Percentiles rank a stretch among this genome's conserved stretches.
Conservation (phyloP, 2,888 invertebrate species). For the Eurois occulta region DNA sequence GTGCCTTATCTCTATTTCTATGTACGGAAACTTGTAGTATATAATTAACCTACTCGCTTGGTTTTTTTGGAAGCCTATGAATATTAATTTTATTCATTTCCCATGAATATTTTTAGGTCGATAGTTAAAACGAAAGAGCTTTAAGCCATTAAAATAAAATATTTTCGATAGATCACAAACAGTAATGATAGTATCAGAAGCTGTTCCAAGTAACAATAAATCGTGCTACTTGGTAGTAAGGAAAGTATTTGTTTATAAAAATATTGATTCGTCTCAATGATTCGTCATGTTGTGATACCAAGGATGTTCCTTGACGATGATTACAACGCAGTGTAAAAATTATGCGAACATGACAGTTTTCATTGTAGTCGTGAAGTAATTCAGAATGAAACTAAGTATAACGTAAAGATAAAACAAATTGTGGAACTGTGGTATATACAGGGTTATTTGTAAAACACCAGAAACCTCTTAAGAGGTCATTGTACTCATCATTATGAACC, state of each 20-base stretch:
- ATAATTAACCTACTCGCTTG: slow-evolving; percentile 25
- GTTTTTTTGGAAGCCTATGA: not conserved
- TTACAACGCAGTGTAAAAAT: not conserved
- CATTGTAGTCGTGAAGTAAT: not conserved
- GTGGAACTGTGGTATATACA: too few species aligned
- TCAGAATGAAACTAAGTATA: not conserved
- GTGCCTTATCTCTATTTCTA: not conserved
- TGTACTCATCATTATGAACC: too few species aligned
- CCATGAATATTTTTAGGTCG: not conserved
- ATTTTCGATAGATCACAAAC: not conserved
- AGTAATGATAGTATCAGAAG: not conserved
- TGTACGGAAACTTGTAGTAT: not conserved
- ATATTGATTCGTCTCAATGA: not conserved
- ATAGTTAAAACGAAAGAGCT: not conserved
- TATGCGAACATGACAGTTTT: not conserved
- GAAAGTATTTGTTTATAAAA: not conserved
- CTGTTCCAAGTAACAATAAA: not conserved
- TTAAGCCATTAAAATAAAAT: not conserved
- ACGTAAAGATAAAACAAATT: not conserved
- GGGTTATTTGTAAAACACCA: too few species aligned
- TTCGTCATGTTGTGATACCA: not conserved
- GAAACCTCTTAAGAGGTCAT: too few species aligned
- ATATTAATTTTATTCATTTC: slow-evolving; percentile 22
- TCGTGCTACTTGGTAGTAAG: not conserved
- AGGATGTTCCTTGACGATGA: not conserved